Conservation (phyloP, 2,113 vertebrate species). For the Chaetodon trifascialis region DNA sequence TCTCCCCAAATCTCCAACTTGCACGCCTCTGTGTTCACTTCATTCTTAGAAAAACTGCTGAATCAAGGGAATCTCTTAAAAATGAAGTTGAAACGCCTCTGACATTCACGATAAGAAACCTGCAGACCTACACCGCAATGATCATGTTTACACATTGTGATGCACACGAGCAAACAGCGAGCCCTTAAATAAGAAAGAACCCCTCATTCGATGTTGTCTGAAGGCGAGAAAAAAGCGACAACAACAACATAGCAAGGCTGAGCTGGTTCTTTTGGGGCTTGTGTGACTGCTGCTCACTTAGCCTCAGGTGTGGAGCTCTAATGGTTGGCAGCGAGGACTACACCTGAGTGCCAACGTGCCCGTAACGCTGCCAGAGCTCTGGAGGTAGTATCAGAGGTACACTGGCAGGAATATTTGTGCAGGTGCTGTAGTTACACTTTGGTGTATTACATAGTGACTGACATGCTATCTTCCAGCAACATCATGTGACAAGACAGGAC, state of each 20-base stretch:
- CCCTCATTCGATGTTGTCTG: constrained; percentile 5
- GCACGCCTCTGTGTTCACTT: constrained; percentile 37
- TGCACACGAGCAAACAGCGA: not conserved
- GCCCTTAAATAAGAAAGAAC: not conserved
- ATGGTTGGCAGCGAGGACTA: constrained; percentile 71
- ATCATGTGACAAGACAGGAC: constrained; percentile 28
- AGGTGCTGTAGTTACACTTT: constrained; percentile 64
- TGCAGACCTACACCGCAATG: not conserved
- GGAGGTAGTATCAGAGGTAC: constrained; percentile 48
- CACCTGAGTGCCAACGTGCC: constrained; percentile 56
- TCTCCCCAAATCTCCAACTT: constrained; percentile 28
- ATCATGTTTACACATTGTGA: constrained; percentile 10
- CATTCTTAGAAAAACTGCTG: constrained; percentile 37
- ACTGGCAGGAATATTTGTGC: constrained; percentile 63
- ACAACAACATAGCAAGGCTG: constrained; percentile 38
- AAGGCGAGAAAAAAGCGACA: constrained; percentile 7
- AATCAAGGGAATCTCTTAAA: constrained; percentile 15
- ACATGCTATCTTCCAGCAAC: constrained; percentile 50
- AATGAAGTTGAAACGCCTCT: constrained; percentile 8
- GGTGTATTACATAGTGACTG: constrained; percentile 37
- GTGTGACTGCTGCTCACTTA: constrained; percentile 64
- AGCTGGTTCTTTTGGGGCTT: constrained; percentile 59
- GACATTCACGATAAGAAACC: constrained; percentile 34
- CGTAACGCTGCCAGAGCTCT: constrained; percentile 58
- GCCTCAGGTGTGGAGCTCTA: constrained; percentile 76